A percentile compares a stretch with the other conserved stretches of the same genome.
These are phyloP conservation scores for Hirundo rustica DNA, from an alignment of 2,797 vertebrate species.

Conservation along the genomic window DNA sequence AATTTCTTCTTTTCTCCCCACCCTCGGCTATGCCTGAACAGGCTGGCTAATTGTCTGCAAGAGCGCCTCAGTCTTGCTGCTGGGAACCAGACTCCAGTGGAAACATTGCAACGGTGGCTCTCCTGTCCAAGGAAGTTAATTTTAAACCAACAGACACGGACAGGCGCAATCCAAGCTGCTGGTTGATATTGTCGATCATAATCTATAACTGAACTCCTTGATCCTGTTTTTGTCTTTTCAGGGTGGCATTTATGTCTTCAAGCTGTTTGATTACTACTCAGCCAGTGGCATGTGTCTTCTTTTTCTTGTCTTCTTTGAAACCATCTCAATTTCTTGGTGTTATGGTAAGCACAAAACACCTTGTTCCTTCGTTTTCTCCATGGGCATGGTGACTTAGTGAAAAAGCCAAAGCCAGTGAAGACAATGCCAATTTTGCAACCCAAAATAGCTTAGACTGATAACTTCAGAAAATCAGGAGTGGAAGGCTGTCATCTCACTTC, in stretches of 20 bases:
- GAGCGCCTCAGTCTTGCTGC: background rate
- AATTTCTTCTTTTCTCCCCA: background rate
- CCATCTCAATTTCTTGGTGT: slow-evolving; percentile 90
- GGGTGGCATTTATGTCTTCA: slow-evolving; percentile 93
- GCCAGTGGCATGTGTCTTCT: slow-evolving; percentile 94
- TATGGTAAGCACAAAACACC: slow-evolving; percentile 79
- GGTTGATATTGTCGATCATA: background rate
- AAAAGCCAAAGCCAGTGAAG: background rate
- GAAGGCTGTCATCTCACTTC: background rate
- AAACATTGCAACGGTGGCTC: background rate
- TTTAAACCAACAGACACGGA: background rate
- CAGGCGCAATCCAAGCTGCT: background rate
- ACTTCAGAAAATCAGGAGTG: background rate
- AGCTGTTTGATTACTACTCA: slow-evolving; percentile 94
- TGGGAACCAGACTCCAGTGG: background rate
- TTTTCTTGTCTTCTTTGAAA: slow-evolving; percentile 93
- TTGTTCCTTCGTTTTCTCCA: background rate
- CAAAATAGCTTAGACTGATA: background rate
- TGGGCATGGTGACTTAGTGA: background rate
- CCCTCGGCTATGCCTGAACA: background rate
- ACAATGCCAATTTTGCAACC: background rate
- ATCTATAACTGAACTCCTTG: background rate
- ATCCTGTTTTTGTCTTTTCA: slow-evolving; percentile 59
- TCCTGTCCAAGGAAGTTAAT: background rate
- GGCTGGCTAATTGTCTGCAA: background rate